Conservation (phyloP, 2,113 vertebrate species). For the Myxocyprinus asiaticus region DNA sequence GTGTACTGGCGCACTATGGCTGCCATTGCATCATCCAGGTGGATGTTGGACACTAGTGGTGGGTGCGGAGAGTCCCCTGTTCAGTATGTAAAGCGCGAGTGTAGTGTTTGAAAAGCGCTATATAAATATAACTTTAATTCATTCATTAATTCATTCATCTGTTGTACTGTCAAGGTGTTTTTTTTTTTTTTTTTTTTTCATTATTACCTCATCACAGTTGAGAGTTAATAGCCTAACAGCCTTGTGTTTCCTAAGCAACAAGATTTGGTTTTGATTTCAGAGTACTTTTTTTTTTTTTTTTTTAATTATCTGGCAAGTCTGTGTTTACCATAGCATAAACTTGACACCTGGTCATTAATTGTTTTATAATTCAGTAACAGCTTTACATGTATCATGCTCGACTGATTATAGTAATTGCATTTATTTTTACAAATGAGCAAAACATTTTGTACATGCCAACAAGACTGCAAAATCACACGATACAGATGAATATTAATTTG, state of each 20-base stretch:
- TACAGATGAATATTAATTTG: background rate
- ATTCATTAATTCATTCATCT: too few species aligned
- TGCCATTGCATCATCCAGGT: too few species aligned
- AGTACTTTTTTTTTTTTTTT: background rate
- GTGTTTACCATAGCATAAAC: background rate
- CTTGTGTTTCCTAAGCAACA: too few species aligned
- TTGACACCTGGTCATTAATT: background rate
- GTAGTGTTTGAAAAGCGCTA: too few species aligned
- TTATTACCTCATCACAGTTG: background rate
- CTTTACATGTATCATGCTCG: slow-evolving; percentile 6
- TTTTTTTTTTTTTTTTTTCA: too few species aligned
- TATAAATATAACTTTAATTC: too few species aligned
- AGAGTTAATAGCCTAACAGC: background rate
- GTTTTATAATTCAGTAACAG: slow-evolving; percentile 6
- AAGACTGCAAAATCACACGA: too few species aligned
- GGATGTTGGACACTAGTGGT: too few species aligned
- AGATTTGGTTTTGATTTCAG: background rate
- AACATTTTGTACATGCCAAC: background rate
- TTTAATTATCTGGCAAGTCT: background rate
- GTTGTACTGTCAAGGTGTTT: too few species aligned
- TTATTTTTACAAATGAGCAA: background rate
- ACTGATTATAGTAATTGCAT: background rate
- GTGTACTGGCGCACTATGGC: too few species aligned
- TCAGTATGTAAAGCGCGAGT: too few species aligned
- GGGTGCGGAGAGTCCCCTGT: too few species aligned